Evolutionary conservation across 2,797 vertebrate genomes (phyloP).

Genomic region (Cryptoprocta ferox): DNA sequence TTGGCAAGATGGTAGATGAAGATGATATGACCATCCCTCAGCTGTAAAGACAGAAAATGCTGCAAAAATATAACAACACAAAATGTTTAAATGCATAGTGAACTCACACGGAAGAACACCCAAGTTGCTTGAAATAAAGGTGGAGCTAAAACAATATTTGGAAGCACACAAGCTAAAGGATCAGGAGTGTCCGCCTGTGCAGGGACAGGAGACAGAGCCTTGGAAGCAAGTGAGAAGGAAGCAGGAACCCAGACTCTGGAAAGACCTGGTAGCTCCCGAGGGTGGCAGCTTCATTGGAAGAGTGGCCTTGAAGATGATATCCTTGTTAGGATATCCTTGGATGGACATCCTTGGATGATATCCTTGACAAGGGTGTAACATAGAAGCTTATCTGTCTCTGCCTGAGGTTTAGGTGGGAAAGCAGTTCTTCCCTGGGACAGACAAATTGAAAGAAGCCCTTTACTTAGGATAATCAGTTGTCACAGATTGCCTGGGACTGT

Average conservation of each 20-base stretch:
- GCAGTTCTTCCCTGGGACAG: neutral
- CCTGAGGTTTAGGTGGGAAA: neutral
- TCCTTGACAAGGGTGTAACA: neutral
- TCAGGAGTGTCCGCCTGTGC: neutral
- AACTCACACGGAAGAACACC: neutral
- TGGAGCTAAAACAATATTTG: neutral
- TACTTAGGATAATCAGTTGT: neutral
- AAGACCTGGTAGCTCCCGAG: neutral
- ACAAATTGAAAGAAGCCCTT: neutral
- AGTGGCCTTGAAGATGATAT: neutral
- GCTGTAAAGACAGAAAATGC: neutral
- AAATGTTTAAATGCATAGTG: neutral
- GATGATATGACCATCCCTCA: neutral
- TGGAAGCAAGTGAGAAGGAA: neutral
- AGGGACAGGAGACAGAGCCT: neutral
- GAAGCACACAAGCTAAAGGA: neutral
- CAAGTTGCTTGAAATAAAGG: neutral
- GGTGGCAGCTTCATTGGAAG: neutral
- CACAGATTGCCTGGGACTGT: neutral
- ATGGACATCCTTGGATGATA: neutral
- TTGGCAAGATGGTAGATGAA: neutral
- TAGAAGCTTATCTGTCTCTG: neutral
- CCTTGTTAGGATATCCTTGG: neutral
- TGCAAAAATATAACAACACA: neutral
- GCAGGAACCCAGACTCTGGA: neutral